Conservation (phyloP, 2,888 invertebrate genomes). For the Colostygia pectinataria region DNA sequence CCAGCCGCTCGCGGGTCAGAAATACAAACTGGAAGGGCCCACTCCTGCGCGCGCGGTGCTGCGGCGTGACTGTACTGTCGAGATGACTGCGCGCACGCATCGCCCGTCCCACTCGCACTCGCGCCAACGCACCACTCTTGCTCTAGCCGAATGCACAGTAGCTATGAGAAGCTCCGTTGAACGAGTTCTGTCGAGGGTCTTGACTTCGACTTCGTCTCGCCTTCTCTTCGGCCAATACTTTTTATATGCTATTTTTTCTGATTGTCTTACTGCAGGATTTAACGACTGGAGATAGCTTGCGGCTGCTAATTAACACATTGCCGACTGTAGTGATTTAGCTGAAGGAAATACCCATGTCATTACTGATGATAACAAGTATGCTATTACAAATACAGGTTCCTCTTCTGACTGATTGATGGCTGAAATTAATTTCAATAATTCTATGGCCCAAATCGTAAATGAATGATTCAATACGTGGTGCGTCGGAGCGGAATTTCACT, state of each 20-base stretch:
- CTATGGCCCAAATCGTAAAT: neutral
- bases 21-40: constrained; percentile 74
- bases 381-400: constrained; percentile 10
- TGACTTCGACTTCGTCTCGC: constrained; percentile 69
- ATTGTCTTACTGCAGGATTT: constrained; percentile 67
- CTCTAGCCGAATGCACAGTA: constrained; percentile 67
- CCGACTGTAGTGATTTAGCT: constrained; percentile 50
- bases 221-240: constrained; percentile 68
- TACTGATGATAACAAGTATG: constrained; percentile 23
- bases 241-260: constrained; percentile 70
- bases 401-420: constrained; percentile 13
- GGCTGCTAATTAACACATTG: constrained; percentile 69
- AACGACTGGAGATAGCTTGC: constrained; percentile 54
- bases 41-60: constrained; percentile 50
- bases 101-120: constrained; percentile 31
- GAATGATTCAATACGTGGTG: no score
- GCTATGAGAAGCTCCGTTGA: constrained; percentile 66
- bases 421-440: constrained; percentile 10
- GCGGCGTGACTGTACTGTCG: constrained; percentile 64
- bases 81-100: constrained; percentile 66
- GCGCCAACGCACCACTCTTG: constrained; percentile 35
- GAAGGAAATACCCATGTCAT: constrained; percentile 32
- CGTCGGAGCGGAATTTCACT: no score
- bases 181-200: constrained; percentile 75
- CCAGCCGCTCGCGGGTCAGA: constrained; percentile 72